These are phyloP conservation scores for Exephanes ischioxanthus DNA, from an alignment of 2,888 invertebrate species.

Conservation along the genomic window DNA sequence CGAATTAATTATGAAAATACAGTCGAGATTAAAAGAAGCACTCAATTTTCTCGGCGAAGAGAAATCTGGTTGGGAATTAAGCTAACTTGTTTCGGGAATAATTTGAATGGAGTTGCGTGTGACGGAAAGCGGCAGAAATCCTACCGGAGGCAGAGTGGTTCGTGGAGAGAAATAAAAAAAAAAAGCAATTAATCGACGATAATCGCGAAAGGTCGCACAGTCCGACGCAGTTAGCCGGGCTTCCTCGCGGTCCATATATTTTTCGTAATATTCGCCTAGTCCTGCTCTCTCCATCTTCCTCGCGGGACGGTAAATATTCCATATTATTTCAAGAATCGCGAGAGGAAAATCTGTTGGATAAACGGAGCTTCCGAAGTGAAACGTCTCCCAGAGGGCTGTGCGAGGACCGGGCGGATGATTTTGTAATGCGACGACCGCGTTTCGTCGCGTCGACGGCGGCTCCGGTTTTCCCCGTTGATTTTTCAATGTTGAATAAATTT, in stretches of 20 bases:
- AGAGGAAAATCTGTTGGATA: constrained; percentile 46
- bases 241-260: not conserved
- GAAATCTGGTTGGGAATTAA: not conserved
- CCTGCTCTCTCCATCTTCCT: not conserved
- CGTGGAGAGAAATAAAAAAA: not conserved
- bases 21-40: not conserved
- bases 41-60: not conserved
- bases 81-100: not conserved
- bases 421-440: constrained; percentile 25
- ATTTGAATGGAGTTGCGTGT: constrained; percentile 3
- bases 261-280: constrained; percentile 8
- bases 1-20: not conserved
- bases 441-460: not conserved
- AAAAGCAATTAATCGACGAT: constrained; percentile 19
- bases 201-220: not conserved
- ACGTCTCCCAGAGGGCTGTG: constrained; percentile 30
- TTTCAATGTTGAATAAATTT: constrained; percentile 49
- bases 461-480: constrained; percentile 17
- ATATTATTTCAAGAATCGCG: constrained; percentile 47
- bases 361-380: constrained; percentile 39
- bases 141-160: not conserved
- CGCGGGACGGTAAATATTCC: constrained; percentile 36
- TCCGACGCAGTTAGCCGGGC: not conserved
- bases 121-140: not conserved
- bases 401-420: constrained; percentile 10